Conservation (phyloP, 2,888 invertebrate genomes). For the Pandemis corylana region DNA sequence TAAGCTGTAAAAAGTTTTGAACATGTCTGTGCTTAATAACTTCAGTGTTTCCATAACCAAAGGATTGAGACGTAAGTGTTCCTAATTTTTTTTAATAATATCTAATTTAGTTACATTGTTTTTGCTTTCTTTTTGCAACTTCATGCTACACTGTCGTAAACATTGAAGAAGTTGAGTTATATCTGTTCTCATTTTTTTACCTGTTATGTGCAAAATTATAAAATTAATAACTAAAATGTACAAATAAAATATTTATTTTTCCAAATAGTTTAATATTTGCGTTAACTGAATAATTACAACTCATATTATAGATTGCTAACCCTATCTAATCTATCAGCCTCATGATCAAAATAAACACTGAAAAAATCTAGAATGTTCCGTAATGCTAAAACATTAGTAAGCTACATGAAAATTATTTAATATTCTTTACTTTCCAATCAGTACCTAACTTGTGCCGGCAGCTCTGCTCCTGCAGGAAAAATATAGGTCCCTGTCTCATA, state of each 20-base stretch:
- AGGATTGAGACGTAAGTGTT: conserved; percentile 73
- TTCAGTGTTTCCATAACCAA: conserved; percentile 74
- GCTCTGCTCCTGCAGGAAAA: too few relatives aligned
- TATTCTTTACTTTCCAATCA: too few relatives aligned
- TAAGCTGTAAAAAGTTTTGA: conserved; percentile 31
- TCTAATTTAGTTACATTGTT: not conserved
- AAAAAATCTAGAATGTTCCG: not conserved
- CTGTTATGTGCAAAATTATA: not conserved
- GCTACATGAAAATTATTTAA: not conserved
- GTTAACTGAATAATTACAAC: not conserved
- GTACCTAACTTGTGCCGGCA: too few relatives aligned
- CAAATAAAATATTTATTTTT: not conserved
- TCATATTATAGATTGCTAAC: not conserved
- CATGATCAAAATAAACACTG: not conserved
- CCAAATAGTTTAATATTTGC: not conserved
- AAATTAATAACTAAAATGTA: not conserved
- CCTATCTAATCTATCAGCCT: not conserved
- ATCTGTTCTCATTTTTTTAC: not conserved
- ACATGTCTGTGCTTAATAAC: conserved; percentile 77
- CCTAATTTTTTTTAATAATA: conserved; percentile 17
- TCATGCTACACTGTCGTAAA: not conserved
- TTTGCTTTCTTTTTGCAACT: not conserved
- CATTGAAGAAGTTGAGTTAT: not conserved
- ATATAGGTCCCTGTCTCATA: too few relatives aligned
- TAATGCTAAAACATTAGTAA: not conserved